phyloP scores from a whole-genome alignment of 1,140 invertebrate genomes.

The Megalonaias nervosa region DNA sequence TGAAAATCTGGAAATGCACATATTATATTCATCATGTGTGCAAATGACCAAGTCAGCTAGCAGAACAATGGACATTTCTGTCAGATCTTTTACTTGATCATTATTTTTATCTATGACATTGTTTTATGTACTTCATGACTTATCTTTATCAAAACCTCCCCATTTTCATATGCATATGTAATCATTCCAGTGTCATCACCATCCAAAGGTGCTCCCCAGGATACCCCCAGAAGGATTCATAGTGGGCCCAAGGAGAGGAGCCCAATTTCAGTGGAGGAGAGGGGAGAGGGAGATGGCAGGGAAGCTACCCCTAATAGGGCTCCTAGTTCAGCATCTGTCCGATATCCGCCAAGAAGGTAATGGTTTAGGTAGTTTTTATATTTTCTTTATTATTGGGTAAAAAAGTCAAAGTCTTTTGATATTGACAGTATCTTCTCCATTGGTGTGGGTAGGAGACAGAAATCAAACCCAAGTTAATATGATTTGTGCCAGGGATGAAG shows the following conservation, averaged over 20 bases:
- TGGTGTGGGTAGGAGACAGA: too few relatives aligned
- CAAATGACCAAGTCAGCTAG: background rate
- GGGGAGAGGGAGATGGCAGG: constrained; percentile 60
- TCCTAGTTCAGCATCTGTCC: constrained; percentile 44
- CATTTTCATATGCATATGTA: too few relatives aligned
- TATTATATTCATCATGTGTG: background rate
- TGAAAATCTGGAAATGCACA: too few relatives aligned
- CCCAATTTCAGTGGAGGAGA: constrained; percentile 46
- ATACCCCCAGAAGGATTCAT: constrained; percentile 32
- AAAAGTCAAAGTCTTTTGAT: too few relatives aligned
- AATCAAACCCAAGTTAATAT: too few relatives aligned
- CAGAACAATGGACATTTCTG: background rate
- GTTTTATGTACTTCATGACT: background rate
- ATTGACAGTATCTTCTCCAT: too few relatives aligned
- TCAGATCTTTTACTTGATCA: background rate
- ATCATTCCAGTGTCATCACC: background rate
- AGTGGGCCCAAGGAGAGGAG: constrained; percentile 61
- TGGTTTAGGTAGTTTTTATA: background rate
- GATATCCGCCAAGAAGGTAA: constrained; percentile 46
- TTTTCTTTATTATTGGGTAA: background rate
- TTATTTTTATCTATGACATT: background rate
- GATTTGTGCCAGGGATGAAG: too few relatives aligned
- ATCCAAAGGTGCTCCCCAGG: background rate
- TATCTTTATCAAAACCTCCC: background rate
- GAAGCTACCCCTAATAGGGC: constrained; percentile 49